Conservation (phyloP, 2,113 vertebrate species). For the Megalops atlanticus region DNA sequence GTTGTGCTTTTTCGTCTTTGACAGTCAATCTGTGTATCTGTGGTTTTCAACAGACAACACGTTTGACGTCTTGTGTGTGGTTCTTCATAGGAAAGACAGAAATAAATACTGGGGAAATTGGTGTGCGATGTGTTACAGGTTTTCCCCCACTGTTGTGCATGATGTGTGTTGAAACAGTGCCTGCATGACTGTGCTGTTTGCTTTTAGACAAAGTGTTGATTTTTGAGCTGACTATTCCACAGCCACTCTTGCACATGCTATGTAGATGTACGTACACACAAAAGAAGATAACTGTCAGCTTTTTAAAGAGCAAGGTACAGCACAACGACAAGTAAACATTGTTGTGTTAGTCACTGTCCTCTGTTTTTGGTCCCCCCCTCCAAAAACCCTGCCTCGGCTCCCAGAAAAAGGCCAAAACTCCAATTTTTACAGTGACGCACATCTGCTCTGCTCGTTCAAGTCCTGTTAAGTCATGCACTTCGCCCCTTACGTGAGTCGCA, state of each 20-base stretch:
- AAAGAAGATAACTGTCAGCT: no score
- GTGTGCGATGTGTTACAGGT: neutral
- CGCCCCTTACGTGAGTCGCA: neutral
- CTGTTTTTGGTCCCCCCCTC: no score
- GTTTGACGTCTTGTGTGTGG: neutral
- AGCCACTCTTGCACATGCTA: no score
- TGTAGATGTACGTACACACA: no score
- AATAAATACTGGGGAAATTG: neutral
- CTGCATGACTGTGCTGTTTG: neutral
- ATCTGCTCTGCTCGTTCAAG: no score
- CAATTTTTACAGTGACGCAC: no score
- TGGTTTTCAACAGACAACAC: neutral
- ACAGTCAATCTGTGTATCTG: no score
- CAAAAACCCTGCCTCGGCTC: no score
- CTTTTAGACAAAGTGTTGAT: neutral
- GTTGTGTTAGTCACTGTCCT: no score
- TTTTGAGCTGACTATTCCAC: neutral
- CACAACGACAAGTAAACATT: no score
- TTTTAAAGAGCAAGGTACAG: no score
- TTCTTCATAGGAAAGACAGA: neutral
- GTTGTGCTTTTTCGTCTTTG: neutral
- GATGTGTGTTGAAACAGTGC: neutral
- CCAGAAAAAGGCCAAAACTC: no score
- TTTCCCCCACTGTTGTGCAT: neutral
- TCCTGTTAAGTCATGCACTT: neutral